Evolutionary conservation across 2,797 vertebrate genomes (phyloP), one percentile per base, ranked within the genome.

Genomic region (Cyprinella venusta): DNA sequence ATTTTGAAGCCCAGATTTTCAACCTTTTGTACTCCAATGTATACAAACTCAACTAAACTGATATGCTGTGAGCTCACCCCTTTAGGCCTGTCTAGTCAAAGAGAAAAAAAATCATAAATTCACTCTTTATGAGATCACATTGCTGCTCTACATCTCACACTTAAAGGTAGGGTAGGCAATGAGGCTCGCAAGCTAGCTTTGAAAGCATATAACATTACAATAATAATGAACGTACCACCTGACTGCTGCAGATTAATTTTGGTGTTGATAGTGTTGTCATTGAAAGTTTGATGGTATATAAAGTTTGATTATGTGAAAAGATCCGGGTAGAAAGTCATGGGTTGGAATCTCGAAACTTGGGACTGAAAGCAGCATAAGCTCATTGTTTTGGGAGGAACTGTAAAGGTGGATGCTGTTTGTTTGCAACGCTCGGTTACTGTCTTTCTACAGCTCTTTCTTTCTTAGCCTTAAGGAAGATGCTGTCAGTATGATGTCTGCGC

Each of bases 71-170:
- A 82, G 56, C 70, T 84, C 75, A 79, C 36, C 56, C 38, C 48
- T 82, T 79, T 77, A 86, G 50, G 50, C 26, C 21, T 72, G 65
- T 86, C 79, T 82, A 59, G 45, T 76, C 69, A 38, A 36, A 76
- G n/a, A 79, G 70, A 86, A 33, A 30, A 30, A 76, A 86, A 79
- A 75, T 81, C 76, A 86, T 80, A 82, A 80, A 80, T 84, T 80
- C 40, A 59, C 33, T 54, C 68, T 54, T 80, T 78, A 77, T 45
- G 36, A 63, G 78, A 79, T 59, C 70, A 45, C 48, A 67, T 24
- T 79, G 40, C 71, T 76, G 59, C 68, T 79, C 48, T 85, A 26
- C 45, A 45, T 70, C 56, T 82, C 38, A 63, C 63, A 54, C 81
- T 70, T 36, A 45, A 45, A 69, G 2, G n/a, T 3, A 61, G 24